phyloP scores from a whole-genome alignment of 1,140 invertebrate species.

The Drosophila ficusphila region DNA sequence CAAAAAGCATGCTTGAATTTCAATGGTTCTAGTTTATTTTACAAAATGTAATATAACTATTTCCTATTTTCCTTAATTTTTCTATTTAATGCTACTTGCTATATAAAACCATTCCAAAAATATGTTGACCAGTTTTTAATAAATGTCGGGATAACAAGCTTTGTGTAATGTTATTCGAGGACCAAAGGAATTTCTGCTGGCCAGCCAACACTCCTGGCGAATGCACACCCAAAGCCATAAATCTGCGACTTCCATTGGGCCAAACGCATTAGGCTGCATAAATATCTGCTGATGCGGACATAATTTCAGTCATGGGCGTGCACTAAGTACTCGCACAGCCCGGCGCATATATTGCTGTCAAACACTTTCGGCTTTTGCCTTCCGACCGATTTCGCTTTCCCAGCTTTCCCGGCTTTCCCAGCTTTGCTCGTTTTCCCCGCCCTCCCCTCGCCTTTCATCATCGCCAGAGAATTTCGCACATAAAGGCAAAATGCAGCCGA shows the following conservation, averaged over 20 bases:
- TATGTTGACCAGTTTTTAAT: too few species aligned
- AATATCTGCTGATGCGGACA: slow-evolving; percentile 52
- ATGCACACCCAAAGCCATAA: slow-evolving; percentile 13
- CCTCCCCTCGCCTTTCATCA: slow-evolving; percentile 3
- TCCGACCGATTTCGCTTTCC: slow-evolving; percentile 8
- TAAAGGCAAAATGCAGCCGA: slow-evolving; percentile 33
- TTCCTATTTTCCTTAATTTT: too few species aligned
- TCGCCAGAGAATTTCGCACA: slow-evolving; percentile 8
- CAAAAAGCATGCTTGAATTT: too few species aligned
- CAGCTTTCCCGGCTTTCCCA: not conserved
- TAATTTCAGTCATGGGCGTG: slow-evolving; percentile 40
- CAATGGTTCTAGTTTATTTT: too few species aligned
- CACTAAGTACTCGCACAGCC: slow-evolving; percentile 25
- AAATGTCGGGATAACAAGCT: not conserved
- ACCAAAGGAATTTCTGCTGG: not conserved
- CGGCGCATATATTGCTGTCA: slow-evolving; percentile 8
- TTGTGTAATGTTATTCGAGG: not conserved
- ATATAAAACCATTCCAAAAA: too few species aligned
- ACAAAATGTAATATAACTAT: too few species aligned
- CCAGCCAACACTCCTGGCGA: not conserved
- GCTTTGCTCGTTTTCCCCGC: not conserved
- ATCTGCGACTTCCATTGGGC: slow-evolving; percentile 22
- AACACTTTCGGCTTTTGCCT: slow-evolving; percentile 39
- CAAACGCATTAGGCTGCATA: slow-evolving; percentile 56
- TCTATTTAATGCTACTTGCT: too few species aligned